A percentile compares a stretch with the other conserved stretches of the same genome.
phyloP scores from a whole-genome alignment of 2,797 vertebrate genomes.

The Okamejei kenojei region DNA sequence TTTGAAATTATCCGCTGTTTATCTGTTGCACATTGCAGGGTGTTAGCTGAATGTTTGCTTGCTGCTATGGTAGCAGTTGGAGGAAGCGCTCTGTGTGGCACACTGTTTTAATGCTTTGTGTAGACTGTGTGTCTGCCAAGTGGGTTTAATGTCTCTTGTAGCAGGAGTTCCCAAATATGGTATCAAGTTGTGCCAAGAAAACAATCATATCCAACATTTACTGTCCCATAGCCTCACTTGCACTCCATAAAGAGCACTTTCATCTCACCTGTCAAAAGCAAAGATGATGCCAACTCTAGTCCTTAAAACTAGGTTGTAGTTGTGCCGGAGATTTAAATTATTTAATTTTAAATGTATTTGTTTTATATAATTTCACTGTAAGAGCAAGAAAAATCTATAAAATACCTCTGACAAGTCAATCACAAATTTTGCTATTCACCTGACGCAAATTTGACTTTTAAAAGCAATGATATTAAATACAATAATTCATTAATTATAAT shows the following conservation, averaged over 20 bases:
- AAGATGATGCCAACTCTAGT: background rate
- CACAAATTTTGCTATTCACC: background rate
- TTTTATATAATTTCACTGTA: background rate
- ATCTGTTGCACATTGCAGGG: constrained; percentile 26
- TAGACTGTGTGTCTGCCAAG: constrained; percentile 35
- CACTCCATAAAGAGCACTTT: constrained; percentile 3
- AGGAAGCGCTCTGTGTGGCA: constrained; percentile 36
- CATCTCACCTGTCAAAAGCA: background rate
- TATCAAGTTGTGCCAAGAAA: constrained; percentile 24
- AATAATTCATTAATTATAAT: background rate
- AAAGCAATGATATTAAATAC: background rate
- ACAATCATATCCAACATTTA: constrained; percentile 27
- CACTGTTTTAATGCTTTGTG: constrained; percentile 32
- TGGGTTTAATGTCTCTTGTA: constrained; percentile 32
- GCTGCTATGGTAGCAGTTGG: constrained; percentile 33
- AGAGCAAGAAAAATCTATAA: background rate
- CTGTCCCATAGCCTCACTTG: background rate
- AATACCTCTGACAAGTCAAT: background rate
- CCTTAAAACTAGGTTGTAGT: background rate
- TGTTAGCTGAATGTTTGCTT: constrained; percentile 20
- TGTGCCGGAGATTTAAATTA: background rate
- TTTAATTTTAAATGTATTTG: no score
- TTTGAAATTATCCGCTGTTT: background rate
- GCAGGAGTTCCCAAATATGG: constrained; percentile 33
- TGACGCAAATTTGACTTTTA: background rate